Percentiles rank a stretch among this genome's conserved stretches.
Conservation (phyloP, 2,888 invertebrate genomes). For the Lasioglossum oenotherae region DNA sequence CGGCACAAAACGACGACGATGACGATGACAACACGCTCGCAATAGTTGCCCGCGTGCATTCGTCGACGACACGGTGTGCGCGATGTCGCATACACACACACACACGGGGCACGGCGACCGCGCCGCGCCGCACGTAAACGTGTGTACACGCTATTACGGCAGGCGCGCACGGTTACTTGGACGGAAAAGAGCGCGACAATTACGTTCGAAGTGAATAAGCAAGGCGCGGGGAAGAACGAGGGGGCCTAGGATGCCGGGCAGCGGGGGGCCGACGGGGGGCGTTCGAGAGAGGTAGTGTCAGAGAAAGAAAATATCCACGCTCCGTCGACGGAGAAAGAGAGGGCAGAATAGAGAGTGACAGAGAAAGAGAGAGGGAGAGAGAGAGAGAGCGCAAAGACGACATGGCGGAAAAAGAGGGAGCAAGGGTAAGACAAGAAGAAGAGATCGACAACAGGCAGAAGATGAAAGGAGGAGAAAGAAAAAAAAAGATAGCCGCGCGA, state of each 20-base stretch:
- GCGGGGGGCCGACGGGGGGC: not conserved
- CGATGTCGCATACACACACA: not conserved
- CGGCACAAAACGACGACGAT: conserved; percentile 28
- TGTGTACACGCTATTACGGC: conserved; percentile 60
- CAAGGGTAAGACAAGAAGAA: conserved; percentile 4
- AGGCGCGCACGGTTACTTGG: conserved; percentile 61
- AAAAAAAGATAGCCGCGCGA: conserved; percentile 26
- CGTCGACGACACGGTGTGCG: conserved; percentile 59
- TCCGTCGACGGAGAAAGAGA: not conserved
- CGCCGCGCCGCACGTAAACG: conserved; percentile 10
- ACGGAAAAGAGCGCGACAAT: conserved; percentile 66
- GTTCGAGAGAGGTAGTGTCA: conserved; percentile 18
- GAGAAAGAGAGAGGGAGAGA: conserved; percentile 2
- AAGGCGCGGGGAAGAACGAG: conserved; percentile 24
- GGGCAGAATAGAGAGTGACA: not conserved
- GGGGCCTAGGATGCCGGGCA: not conserved
- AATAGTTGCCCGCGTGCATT: conserved; percentile 66
- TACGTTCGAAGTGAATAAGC: conserved; percentile 56
- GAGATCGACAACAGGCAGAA: conserved; percentile 32
- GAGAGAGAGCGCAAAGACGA: conserved; percentile 15
- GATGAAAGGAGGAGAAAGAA: conserved; percentile 44
- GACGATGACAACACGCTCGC: conserved; percentile 64
- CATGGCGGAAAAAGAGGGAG: conserved; percentile 6
- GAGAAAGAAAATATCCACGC: conserved; percentile 52
- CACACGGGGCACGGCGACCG: not conserved